Evolutionary conservation across 2,888 invertebrate species (phyloP).

Genomic region (Eupithecia subfuscata): DNA sequence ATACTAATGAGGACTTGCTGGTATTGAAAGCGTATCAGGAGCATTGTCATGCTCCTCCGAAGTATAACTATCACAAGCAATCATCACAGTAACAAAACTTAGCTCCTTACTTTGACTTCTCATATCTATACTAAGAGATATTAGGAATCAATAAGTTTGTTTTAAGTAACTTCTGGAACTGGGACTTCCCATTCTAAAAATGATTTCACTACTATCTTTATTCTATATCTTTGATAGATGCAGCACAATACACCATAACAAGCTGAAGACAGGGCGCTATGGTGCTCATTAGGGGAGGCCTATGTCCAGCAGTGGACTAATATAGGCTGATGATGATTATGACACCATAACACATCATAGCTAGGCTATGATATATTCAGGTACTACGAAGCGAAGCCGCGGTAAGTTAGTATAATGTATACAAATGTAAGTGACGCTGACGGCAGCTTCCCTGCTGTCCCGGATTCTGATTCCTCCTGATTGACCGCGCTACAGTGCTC

Average conservation of each 20-base stretch:
- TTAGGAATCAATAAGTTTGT: neutral
- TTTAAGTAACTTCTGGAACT: neutral
- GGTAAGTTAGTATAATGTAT: neutral
- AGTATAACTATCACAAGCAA: slow-evolving; percentile 26
- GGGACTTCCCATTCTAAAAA: neutral
- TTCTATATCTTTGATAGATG: neutral
- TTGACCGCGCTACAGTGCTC: neutral
- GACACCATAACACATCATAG: neutral
- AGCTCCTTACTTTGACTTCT: neutral
- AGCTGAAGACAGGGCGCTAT: too few relatives aligned
- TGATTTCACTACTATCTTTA: neutral
- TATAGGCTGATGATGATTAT: too few relatives aligned
- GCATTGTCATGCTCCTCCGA: slow-evolving; percentile 40
- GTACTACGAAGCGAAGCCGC: neutral
- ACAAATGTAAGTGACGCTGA: neutral
- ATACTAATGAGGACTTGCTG: slow-evolving; percentile 48
- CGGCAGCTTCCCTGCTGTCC: neutral
- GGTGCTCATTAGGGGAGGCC: too few relatives aligned
- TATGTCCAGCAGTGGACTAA: too few relatives aligned
- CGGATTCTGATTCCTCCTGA: neutral
- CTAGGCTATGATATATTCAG: neutral
- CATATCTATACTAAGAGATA: neutral
- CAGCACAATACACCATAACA: neutral
- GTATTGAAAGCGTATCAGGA: slow-evolving; percentile 43
- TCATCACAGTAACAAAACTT: neutral